Evolutionary conservation across 1,140 invertebrate species (phyloP), one percentile per base, ranked within the genome.

Genomic region (Lerema accius): DNA sequence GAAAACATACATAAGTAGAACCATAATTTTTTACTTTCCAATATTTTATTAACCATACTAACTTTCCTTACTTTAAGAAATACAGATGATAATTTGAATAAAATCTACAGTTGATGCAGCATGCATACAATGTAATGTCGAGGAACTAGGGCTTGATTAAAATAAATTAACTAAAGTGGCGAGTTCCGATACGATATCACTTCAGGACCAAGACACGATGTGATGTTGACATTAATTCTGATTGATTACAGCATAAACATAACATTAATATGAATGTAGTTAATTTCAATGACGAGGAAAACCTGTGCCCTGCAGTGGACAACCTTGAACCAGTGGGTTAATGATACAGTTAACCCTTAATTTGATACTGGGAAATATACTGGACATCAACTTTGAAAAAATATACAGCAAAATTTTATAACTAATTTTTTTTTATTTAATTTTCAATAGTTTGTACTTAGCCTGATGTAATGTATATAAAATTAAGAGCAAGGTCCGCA

Each of bases 131-230:
- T n/a, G n/a, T 28, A 32, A 35, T 15, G 37, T 13, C 40, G n/a
- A 35, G 14, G 15, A 58, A 16, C 19, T 9, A 46, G 11, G 26
- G 26, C 42, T 58, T 46, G 15, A 58, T 58, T 45, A 58, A 58
- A 35, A 58, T 46, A 16, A 58, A 58, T 58, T 58, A 46, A 28
- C 42, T 58, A 9, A 58, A 58, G 55, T 46, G 42, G 42, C n/a
- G 23, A 46, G 55, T 58, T 58, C 55, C 55, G 55, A 58, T 45
- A 17, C 55, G 46, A 58, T 13, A 46, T 19, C 16, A 55, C 37
- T 17, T 16, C 17, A 55, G 19, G 23, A 26, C 16, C n/a, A 23
- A 26, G 37, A 55, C 39, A 37, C 28, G 23, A 51, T 50, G 23
- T 28, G 46, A 4, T 49, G 23, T 49, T 13, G 46, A 37, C 32